These are phyloP conservation scores for Lophotis ruficrista DNA, from an alignment of 2,113 vertebrate species.

Conservation along the genomic window DNA sequence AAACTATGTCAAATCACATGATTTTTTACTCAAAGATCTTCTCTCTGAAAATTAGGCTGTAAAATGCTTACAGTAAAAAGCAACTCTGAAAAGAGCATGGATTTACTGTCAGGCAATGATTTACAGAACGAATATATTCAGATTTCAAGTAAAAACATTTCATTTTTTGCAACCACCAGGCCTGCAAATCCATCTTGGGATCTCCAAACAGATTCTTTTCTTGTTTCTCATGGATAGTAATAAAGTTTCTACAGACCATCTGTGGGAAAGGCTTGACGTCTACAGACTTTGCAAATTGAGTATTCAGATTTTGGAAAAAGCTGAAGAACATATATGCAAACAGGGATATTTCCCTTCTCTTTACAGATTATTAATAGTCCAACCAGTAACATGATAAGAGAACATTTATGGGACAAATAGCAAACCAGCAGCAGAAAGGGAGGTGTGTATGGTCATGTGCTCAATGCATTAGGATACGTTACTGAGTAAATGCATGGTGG, in stretches of 20 bases:
- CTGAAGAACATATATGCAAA: background rate
- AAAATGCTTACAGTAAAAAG: constrained; percentile 7
- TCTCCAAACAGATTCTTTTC: constrained; percentile 39
- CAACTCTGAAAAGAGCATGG: background rate
- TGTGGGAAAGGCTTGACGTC: background rate
- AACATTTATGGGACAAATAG: background rate
- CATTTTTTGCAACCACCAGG: background rate
- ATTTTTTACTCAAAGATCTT: background rate
- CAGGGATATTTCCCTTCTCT: background rate
- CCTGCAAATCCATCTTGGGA: constrained; percentile 48
- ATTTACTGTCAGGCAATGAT: constrained; percentile 45
- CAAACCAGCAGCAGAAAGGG: background rate
- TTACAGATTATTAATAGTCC: background rate
- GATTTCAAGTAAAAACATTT: constrained; percentile 18
- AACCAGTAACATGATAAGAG: background rate
- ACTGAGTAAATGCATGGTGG: background rate
- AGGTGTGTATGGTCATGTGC: accelerated
- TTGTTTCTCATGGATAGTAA: constrained; percentile 35
- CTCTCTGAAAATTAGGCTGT: constrained; percentile 5
- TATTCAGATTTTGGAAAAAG: background rate
- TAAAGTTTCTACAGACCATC: constrained; percentile 42
- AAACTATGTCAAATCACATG: background rate
- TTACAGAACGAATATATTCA: constrained; percentile 47
- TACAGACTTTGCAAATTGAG: background rate
- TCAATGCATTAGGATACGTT: background rate